Conservation (phyloP, 2,113 vertebrate genomes). For the Dasyurus viverrinus region DNA sequence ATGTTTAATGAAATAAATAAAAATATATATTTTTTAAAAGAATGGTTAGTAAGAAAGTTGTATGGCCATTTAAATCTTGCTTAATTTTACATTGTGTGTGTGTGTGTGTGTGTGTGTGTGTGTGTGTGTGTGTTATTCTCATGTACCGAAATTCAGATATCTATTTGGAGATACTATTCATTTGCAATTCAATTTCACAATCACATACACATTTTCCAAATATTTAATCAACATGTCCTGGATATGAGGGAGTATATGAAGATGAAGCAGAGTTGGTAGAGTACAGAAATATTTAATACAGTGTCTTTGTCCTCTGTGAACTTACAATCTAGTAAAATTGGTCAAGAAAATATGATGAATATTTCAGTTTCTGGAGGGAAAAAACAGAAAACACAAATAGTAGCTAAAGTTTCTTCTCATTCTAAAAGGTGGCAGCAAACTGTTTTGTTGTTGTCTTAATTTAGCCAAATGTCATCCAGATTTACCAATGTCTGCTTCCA, state of each 20-base stretch:
- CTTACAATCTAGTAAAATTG: neutral
- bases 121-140: neutral
- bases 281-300: neutral
- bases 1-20: neutral
- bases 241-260: neutral
- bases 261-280: neutral
- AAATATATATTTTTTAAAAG: neutral
- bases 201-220: neutral
- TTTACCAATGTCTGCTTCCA: neutral
- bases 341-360: neutral
- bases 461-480: neutral
- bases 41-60: neutral
- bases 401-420: neutral
- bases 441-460: neutral
- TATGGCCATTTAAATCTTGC: neutral
- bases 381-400: neutral
- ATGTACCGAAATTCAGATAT: neutral
- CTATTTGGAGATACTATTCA: neutral
- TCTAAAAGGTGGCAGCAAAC: neutral
- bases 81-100: neutral
- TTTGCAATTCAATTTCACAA: neutral
- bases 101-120: neutral
- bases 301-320: neutral
- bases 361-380: neutral
- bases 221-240: neutral